Evolutionary conservation across 2,797 vertebrate species (phyloP).

Genomic region (Sorex maritimensis): DNA sequence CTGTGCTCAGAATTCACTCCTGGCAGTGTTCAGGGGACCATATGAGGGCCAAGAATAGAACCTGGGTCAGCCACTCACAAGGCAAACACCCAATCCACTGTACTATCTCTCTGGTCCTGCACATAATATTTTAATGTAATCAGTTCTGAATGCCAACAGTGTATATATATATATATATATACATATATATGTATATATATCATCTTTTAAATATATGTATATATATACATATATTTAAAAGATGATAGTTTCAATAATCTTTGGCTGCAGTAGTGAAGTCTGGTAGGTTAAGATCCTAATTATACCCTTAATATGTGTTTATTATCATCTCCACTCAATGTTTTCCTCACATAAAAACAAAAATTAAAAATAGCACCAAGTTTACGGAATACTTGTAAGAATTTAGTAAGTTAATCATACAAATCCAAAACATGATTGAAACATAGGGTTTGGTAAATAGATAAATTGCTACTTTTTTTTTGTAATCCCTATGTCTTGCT

Average conservation of each 20-base stretch:
- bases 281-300: neutral
- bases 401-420: slow-evolving; percentile 19
- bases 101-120: too few relatives aligned
- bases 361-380: neutral
- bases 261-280: neutral
- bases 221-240: neutral
- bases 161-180: too few relatives aligned
- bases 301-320: neutral
- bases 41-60: too few relatives aligned
- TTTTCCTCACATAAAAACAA: slow-evolving; percentile 44
- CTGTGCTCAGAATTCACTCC: too few relatives aligned
- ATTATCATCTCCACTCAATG: neutral
- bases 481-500: neutral
- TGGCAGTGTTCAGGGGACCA: too few relatives aligned
- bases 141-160: neutral
- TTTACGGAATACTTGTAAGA: neutral
- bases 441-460: neutral
- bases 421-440: neutral
- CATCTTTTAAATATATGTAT: too few relatives aligned
- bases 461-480: slow-evolving; percentile 29
- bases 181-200: too few relatives aligned
- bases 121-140: slow-evolving; percentile 49
- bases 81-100: too few relatives aligned
- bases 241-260: neutral
- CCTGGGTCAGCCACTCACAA: too few relatives aligned